Conservation (phyloP, 1,140 invertebrate genomes). For the Anadara kagoshimensis region DNA sequence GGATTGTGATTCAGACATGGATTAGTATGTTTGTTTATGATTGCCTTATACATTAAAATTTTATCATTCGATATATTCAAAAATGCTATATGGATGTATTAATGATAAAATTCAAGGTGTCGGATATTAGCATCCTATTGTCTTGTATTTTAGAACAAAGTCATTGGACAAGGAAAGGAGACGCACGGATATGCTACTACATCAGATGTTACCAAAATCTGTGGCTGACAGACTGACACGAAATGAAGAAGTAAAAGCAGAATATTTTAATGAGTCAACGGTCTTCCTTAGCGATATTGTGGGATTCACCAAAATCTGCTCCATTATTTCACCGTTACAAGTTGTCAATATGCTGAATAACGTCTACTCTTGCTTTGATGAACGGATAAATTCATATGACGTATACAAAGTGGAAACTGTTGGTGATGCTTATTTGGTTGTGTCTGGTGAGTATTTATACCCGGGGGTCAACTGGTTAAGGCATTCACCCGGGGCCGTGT, state of each 20-base stretch:
- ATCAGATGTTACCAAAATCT: constrained; percentile 68
- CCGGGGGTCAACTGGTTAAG: too few species aligned
- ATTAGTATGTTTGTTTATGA: too few species aligned
- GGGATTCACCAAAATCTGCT: constrained; percentile 85
- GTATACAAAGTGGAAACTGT: constrained; percentile 96
- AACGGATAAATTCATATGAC: constrained; percentile 90
- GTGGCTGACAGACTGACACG: constrained; percentile 73
- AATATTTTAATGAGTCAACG: constrained; percentile 71
- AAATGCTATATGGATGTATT: too few species aligned
- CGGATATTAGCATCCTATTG: too few species aligned
- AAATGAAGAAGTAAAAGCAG: constrained; percentile 70
- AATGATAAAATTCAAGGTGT: too few species aligned
- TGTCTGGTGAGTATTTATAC: constrained; percentile 77
- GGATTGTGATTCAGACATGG: too few species aligned
- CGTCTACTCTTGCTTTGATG: constrained; percentile 91
- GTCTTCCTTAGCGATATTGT: constrained; percentile 86
- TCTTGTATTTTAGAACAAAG: constrained; percentile 52
- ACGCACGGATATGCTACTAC: constrained; percentile 59
- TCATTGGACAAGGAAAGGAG: constrained; percentile 64
- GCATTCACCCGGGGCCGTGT: too few species aligned
- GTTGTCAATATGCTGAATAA: constrained; percentile 74
- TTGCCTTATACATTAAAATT: too few species aligned
- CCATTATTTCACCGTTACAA: constrained; percentile 91
- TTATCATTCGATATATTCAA: too few species aligned
- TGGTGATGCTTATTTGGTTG: constrained; percentile 95